Evolutionary conservation across 2,888 invertebrate genomes (phyloP), one percentile per base, ranked within the genome.

Genomic region (Drosophila kuntzei): DNA sequence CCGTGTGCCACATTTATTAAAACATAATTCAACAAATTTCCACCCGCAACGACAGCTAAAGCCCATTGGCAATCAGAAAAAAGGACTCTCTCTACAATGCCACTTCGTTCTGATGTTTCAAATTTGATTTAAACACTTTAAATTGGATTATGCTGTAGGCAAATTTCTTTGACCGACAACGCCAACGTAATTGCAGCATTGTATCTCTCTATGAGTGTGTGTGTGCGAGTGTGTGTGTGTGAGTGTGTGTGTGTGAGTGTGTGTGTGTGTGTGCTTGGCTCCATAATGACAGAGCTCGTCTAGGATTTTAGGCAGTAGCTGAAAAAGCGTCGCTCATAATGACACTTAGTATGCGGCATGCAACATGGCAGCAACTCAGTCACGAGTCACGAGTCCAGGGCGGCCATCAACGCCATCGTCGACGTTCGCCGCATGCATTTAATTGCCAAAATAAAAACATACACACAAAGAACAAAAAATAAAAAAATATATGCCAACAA

Each of bases 61-160:
- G 59, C 50, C 43, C 64, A 69, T 54, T 73, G 60, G 57, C 62
- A 59, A 51, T 29, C 55, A 60, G 39, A 54, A 12, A 54, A 12
- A 51, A 62, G 70, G 58, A 64, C 50, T 37, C 50, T 60, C 9
- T 6, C 7, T 9, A 89, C 80, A 89, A 89, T 80, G 76, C 57
- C 71, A 82, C 63, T 70, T 83, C 88, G 72, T 81, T 79, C 81
- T 79, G 82, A 77, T 87, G 87, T 80, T 90, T 79, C 62, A 89
- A 91, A 91, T 91, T 91, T 90, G 89, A 91, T 92, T 92, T 91
- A 89, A 91, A 90, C 89, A 89, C 90, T 91, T 91, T 87, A 91
- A 91, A 91, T 91, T 91, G 91, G 91, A 91, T 91, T 92, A 92
- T 89, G 82, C 82, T 90, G 84, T 87, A 89, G 89, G 89, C 89